Conservation (phyloP, 2,113 vertebrate genomes). For the Laterallus jamaicensis region DNA sequence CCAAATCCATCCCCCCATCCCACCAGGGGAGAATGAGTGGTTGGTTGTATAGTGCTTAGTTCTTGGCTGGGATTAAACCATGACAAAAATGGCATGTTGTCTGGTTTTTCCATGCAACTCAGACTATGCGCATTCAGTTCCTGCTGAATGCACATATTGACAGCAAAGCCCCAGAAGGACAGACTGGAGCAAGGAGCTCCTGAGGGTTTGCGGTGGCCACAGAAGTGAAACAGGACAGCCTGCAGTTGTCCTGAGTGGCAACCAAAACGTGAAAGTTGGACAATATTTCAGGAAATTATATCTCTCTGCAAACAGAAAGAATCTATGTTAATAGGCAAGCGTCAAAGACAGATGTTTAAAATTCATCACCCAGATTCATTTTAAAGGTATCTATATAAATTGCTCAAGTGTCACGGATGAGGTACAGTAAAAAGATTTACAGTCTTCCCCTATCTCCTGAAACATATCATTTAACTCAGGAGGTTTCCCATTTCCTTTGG, state of each 20-base stretch:
- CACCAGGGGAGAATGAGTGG: no score
- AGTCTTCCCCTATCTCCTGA: not conserved
- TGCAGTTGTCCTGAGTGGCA: not conserved
- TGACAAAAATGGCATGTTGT: not conserved
- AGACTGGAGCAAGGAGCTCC: not conserved
- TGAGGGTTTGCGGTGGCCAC: not conserved
- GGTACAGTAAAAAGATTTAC: not conserved
- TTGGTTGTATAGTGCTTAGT: no score
- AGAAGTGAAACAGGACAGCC: not conserved
- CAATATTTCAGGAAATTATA: not conserved
- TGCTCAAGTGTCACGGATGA: not conserved
- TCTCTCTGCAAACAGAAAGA: not conserved
- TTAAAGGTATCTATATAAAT: not conserved
- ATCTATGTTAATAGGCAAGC: not conserved
- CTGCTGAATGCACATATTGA: not conserved
- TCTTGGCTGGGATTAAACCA: no score
- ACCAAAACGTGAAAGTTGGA: not conserved
- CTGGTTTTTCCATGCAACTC: not conserved
- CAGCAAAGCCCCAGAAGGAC: not conserved
- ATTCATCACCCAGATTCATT: not conserved
- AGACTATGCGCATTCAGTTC: not conserved
- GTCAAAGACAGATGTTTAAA: not conserved
- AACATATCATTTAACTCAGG: not conserved
- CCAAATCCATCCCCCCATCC: no score
- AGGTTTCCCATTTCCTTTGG: not conserved